Percentiles rank a stretch among this genome's conserved stretches.
These are phyloP conservation scores for Crioceris asparagi DNA, from an alignment of 2,888 invertebrate species.

Conservation along the genomic window DNA sequence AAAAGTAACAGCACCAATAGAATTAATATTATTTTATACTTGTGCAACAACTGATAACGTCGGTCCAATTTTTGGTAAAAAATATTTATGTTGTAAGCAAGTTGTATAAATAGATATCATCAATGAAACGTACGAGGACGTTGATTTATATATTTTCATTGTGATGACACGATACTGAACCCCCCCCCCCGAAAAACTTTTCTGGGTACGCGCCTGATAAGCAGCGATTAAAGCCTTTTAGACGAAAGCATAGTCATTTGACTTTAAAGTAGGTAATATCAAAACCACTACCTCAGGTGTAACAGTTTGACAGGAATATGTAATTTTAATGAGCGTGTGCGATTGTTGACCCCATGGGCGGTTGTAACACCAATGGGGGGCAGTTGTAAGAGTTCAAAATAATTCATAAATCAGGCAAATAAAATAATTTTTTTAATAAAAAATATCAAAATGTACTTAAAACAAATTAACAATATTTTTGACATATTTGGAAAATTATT, in stretches of 20 bases:
- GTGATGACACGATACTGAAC: too few relatives aligned
- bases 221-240: neutral
- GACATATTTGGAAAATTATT: neutral
- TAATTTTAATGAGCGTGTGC: neutral
- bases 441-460: neutral
- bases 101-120: too few relatives aligned
- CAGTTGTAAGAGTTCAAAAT: neutral
- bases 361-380: neutral
- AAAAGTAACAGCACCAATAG: too few relatives aligned
- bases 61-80: too few relatives aligned
- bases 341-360: neutral
- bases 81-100: too few relatives aligned
- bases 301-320: neutral
- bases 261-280: neutral
- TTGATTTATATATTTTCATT: too few relatives aligned
- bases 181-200: too few relatives aligned
- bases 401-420: neutral
- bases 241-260: too few relatives aligned
- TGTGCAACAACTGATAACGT: too few relatives aligned
- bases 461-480: constrained; percentile 1
- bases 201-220: too few relatives aligned
- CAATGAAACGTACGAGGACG: too few relatives aligned
- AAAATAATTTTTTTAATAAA: neutral
- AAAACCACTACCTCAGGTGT: neutral
- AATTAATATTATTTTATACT: too few relatives aligned